Evolutionary conservation across 2,113 vertebrate genomes (phyloP).

Genomic region (Mandrillus leucophaeus): DNA sequence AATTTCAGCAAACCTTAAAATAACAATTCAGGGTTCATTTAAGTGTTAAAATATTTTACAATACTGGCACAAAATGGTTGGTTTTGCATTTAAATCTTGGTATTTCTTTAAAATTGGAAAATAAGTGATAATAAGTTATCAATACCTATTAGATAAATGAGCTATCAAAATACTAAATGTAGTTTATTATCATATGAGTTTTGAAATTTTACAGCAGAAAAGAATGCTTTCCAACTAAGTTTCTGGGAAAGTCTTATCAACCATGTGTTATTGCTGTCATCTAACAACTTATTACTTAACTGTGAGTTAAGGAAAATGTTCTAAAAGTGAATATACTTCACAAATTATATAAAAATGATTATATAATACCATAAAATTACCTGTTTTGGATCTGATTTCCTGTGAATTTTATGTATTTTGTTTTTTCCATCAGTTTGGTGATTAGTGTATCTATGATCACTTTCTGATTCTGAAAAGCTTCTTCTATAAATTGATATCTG

Average conservation of each 20-base stretch:
- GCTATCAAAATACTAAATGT: neutral
- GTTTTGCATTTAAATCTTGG: neutral
- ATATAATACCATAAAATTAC: conserved; percentile 80
- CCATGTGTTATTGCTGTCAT: neutral
- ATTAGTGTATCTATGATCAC: conserved; percentile 97
- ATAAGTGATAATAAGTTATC: neutral
- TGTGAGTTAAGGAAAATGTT: neutral
- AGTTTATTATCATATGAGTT: neutral
- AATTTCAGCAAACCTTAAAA: neutral
- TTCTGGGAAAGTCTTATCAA: conserved; percentile 10
- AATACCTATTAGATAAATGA: neutral
- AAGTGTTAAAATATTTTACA: neutral
- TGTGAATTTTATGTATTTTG: conserved; percentile 94
- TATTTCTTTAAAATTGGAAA: conserved; percentile 39
- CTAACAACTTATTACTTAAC: neutral
- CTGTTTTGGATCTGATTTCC: conserved; percentile 94
- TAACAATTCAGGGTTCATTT: neutral
- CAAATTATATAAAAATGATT: neutral
- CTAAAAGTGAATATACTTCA: neutral
- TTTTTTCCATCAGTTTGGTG: conserved; percentile 96
- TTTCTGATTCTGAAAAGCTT: conserved; percentile 97
- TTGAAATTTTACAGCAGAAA: conserved; percentile 49
- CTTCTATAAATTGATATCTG: conserved; percentile 99
- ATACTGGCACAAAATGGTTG: neutral
- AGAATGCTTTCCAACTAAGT: neutral